Percentiles rank a stretch among this genome's conserved stretches.
phyloP scores from a whole-genome alignment of 2,888 invertebrate genomes.

The Vanessa cardui region DNA sequence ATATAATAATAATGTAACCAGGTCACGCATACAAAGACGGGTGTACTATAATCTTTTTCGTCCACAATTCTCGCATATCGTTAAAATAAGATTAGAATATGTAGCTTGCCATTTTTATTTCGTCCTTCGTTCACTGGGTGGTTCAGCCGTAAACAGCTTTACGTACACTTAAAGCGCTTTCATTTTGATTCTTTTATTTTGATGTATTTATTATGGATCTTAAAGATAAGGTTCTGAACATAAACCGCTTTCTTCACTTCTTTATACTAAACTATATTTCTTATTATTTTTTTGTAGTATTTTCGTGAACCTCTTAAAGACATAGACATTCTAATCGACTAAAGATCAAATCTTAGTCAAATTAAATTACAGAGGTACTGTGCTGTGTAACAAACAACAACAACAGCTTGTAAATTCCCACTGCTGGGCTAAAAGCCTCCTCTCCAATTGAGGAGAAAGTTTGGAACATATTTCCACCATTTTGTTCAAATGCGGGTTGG shows the following conservation, averaged over 20 bases:
- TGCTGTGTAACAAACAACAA: no score
- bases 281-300: no score
- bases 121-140: constrained; percentile 9
- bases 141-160: constrained; percentile 24
- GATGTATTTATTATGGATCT: constrained; percentile 30
- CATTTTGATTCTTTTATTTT: no score
- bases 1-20: neutral
- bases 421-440: no score
- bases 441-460: no score
- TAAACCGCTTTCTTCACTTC: constrained; percentile 8
- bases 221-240: constrained; percentile 24
- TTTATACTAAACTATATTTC: neutral
- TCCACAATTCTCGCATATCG: constrained; percentile 17
- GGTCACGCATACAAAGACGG: constrained; percentile 1
- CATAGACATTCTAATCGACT: no score
- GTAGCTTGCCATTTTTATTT: constrained; percentile 20
- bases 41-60: constrained; percentile 8
- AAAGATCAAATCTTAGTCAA: no score
- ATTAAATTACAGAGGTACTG: no score
- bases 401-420: no score
- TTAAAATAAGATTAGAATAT: constrained; percentile 22
- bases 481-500: no score
- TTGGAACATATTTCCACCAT: no score
- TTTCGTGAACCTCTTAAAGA: no score
- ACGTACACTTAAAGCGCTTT: constrained; percentile 25